phyloP scores from a whole-genome alignment of 2,797 vertebrate species.

The Sternotherus odoratus region DNA sequence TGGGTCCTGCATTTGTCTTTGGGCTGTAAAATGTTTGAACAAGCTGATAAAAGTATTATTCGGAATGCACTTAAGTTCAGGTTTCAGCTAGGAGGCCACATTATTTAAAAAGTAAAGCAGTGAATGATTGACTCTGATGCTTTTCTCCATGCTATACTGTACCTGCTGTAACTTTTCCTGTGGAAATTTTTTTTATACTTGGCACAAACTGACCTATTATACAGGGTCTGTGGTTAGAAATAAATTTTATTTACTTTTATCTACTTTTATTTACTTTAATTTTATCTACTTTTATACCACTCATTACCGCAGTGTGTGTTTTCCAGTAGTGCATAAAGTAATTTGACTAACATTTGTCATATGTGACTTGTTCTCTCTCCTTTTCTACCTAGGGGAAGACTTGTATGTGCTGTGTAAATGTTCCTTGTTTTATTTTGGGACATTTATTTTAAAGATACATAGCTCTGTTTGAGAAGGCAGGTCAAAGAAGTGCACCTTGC shows the following conservation, averaged over 20 bases:
- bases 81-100: neutral
- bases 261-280: no score
- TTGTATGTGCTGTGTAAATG: neutral
- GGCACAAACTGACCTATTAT: neutral
- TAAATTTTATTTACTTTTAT: no score
- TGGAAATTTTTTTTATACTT: neutral
- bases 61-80: neutral
- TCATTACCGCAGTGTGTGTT: neutral
- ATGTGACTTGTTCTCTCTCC: neutral
- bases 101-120: neutral
- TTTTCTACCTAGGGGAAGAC: neutral
- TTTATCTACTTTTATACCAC: no score
- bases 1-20: neutral
- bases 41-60: neutral
- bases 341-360: fast-evolving
- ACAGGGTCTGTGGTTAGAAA: neutral
- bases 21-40: conserved; percentile 36
- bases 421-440: neutral
- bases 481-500: neutral
- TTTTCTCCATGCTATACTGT: neutral
- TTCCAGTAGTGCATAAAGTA: neutral
- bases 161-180: neutral
- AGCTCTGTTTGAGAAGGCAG: neutral
- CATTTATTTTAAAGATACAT: neutral
- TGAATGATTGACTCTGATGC: neutral